Base-by-base conservation (phyloP, 2,113 vertebrate species). In the Thalassarche chlororhynchos region DNA sequence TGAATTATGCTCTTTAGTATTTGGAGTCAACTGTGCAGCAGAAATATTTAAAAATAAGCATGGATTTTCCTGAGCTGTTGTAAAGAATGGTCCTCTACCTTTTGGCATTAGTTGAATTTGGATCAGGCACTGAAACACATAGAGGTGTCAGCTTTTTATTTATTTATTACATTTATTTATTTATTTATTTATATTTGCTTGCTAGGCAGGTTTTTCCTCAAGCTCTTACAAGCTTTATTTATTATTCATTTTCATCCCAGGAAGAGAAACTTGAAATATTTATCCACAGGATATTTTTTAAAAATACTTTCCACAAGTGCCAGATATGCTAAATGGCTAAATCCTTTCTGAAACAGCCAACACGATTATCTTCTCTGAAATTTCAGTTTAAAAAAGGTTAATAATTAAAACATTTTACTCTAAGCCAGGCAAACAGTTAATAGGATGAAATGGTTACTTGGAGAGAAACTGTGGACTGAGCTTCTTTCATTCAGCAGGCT, bases 221-320 rank as follows among this genome's bases (percentile, higher is more conserved):
- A 96, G 72, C 75, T 93, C 82, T 97, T 93, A 88, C 76, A 84
- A 62, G 77, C 64, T 95, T 95, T 95, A 97, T 98, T 97, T 96
- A 96, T 97, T 97, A 97, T 97, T 98, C 61, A 96, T 97, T 97
- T 97, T 95, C 79, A 97, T 91, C 80, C 55, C 78, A 93, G 80
- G 69, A 96, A 98, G 80, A 95, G 62, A 96, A 97, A 90, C 20
- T 86, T 97, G 84, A 97, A 98, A 98, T 96, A 98, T 97, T 98
- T 97, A 97, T 97, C 96, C 74, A 97, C 5, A 77, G 75, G 61
- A 87, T 96, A 93, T 97, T 97, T 95, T 97, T 96, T 62, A 49
- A 92, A 97, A 96, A 92, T 84, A 57, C 75, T 96, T 95, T 95
- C 69, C 38, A 9, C 28, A 47, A 94, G 80, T 76, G 62, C 75